Evolutionary conservation across 1,140 invertebrate genomes (phyloP).

Genomic region (Lamellibrachia luymesi): DNA sequence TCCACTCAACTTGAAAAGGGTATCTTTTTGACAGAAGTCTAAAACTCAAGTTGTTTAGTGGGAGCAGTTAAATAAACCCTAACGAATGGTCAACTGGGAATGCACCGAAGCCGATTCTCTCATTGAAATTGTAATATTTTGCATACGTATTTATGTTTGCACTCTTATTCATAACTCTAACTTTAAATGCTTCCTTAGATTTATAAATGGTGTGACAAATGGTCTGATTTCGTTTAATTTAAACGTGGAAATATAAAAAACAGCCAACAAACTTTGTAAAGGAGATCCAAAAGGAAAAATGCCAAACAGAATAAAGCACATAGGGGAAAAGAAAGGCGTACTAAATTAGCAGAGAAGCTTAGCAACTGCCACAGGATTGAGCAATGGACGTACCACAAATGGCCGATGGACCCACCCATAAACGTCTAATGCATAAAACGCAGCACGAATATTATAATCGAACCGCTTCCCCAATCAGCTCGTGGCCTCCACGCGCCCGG

Average conservation of each 20-base stretch:
- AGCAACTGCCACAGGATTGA: too few relatives aligned
- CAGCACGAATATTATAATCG: not conserved
- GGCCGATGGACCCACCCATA: not conserved
- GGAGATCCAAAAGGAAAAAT: not conserved
- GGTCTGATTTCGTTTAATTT: not conserved
- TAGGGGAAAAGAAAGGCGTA: not conserved
- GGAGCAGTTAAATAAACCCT: too few relatives aligned
- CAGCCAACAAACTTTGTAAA: not conserved
- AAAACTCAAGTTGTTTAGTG: too few relatives aligned
- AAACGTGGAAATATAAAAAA: not conserved
- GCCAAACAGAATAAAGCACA: not conserved
- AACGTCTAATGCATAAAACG: not conserved
- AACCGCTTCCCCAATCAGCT: not conserved
- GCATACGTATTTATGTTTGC: not conserved
- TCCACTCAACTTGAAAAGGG: too few relatives aligned
- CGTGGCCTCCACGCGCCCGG: too few relatives aligned
- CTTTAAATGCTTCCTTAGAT: not conserved
- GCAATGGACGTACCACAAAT: too few relatives aligned
- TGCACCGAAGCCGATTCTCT: not conserved
- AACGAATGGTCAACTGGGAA: too few relatives aligned
- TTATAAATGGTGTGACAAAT: not conserved
- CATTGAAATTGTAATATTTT: not conserved
- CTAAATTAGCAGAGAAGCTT: too few relatives aligned
- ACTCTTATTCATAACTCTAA: not conserved
- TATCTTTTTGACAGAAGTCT: too few relatives aligned